Percentiles rank a stretch among this genome's conserved stretches.
phyloP scores from a whole-genome alignment of 2,797 vertebrate genomes.

The Channallabes apus region DNA sequence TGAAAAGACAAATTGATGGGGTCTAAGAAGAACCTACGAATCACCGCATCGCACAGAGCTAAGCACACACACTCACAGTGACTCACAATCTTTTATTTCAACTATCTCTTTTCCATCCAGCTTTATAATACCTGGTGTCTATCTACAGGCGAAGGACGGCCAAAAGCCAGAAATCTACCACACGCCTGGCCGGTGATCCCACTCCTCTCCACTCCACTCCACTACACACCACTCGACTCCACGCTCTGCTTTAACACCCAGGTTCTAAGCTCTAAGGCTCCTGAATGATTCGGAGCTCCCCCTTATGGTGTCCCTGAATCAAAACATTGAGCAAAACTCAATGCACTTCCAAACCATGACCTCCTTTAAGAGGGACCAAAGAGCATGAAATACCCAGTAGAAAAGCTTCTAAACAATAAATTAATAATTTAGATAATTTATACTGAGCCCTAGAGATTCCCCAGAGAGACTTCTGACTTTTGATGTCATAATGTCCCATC shows the following conservation, averaged over 20 bases:
- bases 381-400: neutral
- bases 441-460: neutral
- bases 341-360: neutral
- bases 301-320: constrained; percentile 19
- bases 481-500: neutral
- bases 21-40: neutral
- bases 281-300: constrained; percentile 26
- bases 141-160: neutral
- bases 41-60: neutral
- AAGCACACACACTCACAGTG: neutral
- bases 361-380: neutral
- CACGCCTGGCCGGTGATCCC: neutral
- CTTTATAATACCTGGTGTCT: neutral
- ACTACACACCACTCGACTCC: neutral
- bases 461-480: neutral
- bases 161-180: neutral
- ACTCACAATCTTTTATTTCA: neutral
- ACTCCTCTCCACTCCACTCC: neutral
- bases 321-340: neutral
- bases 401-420: neutral
- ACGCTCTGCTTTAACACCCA: neutral
- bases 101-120: neutral
- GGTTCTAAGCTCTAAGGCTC: neutral
- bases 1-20: neutral
- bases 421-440: neutral